phyloP scores from a whole-genome alignment of 2,797 vertebrate species.

The Anguilla pacifica region DNA sequence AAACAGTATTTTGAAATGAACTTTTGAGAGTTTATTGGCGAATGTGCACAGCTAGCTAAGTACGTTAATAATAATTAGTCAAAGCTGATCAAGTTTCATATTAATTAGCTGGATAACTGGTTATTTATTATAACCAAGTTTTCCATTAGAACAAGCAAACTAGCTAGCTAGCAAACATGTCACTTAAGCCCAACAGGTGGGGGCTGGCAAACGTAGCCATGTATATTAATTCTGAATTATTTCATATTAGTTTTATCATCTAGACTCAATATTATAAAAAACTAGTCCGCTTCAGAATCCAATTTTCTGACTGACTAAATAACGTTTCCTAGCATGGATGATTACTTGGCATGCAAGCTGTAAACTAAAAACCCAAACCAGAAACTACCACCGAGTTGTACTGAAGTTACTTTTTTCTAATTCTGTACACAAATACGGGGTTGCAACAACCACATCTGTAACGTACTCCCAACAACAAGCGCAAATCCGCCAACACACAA shows the following conservation, averaged over 20 bases:
- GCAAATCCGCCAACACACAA: conserved; percentile 5
- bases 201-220: not conserved
- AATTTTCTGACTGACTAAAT: not conserved
- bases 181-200: conserved; percentile 17
- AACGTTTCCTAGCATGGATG: not conserved
- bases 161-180: not conserved
- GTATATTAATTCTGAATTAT: not conserved
- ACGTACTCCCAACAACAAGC: not conserved
- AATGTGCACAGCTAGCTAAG: not conserved
- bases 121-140: not conserved
- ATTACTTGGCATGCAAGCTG: not conserved
- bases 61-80: not conserved
- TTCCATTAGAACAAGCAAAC: not conserved
- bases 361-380: not conserved
- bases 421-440: not conserved
- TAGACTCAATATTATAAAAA: not conserved
- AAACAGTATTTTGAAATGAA: not conserved
- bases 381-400: not conserved
- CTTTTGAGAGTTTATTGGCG: not conserved
- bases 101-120: not conserved
- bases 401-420: not conserved
- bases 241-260: not conserved
- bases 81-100: not conserved
- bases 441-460: not conserved
- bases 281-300: not conserved